Conservation (phyloP, 2,888 invertebrate species). For the Habroteleia sp. region DNA sequence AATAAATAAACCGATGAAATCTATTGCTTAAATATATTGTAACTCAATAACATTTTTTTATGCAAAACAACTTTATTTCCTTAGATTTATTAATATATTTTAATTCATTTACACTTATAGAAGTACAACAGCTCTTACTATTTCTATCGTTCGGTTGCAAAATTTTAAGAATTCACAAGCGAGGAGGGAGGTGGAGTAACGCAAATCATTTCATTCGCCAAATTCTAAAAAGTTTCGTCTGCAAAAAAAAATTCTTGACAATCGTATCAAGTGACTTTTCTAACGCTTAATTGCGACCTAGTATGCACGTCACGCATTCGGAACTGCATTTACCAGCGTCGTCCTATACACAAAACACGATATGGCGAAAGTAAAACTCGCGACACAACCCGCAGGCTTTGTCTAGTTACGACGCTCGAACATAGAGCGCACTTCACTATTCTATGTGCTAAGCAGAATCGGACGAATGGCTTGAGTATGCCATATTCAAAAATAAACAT, state of each 20-base stretch:
- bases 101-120: no score
- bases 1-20: slow-evolving; percentile 22
- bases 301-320: slow-evolving; percentile 74
- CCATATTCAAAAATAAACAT: slow-evolving; percentile 58
- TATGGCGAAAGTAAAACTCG: slow-evolving; percentile 70
- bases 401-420: slow-evolving; percentile 38
- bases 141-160: no score
- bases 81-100: neutral
- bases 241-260: slow-evolving; percentile 23
- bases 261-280: slow-evolving; percentile 64
- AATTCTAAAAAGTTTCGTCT: no score
- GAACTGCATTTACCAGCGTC: slow-evolving; percentile 45
- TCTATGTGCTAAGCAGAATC: slow-evolving; percentile 37
- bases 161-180: no score
- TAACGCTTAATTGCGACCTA: slow-evolving; percentile 69
- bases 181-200: no score
- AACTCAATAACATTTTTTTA: no score
- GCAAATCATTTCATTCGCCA: no score
- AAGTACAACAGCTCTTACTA: no score
- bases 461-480: slow-evolving; percentile 46
- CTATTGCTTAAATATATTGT: no score
- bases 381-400: slow-evolving; percentile 52
- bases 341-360: slow-evolving; percentile 38
- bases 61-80: slow-evolving; percentile 7
- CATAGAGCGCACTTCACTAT: slow-evolving; percentile 30